Evolutionary conservation across 2,113 vertebrate species (phyloP), one percentile per base, ranked within the genome.

Genomic region (Onychostoma macrolepis): DNA sequence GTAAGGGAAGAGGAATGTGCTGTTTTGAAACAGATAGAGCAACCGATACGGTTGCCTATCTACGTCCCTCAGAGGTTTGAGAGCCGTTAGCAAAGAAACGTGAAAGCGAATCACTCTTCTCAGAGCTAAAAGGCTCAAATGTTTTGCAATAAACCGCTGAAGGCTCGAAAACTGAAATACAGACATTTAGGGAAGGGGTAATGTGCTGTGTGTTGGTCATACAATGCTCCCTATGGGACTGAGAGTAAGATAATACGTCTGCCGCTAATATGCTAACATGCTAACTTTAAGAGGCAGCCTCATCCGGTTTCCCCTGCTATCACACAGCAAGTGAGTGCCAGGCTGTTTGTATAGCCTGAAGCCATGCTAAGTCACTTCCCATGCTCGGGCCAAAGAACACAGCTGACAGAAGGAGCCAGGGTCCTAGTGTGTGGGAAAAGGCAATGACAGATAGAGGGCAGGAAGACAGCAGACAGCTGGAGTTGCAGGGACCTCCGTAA

Each of bases 331-430:
- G 61, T 67, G 79, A 74, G 87, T 58, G 69, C 58, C 79, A 85
- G 85, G 36, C 56, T 75, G 78, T 75, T 77, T 83, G 85, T 87
- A 75, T 85, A 72, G 45, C 41, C 41, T 30, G 48, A 63, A 72
- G 15, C 8, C 56, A 30, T 63, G 84, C 87, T 85, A 80, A 87
- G 63, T 86, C 82, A 75, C 89, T 89, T 90, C 82, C 84, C 67
- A 6, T 74, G 79, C 92, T 83, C 19, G 90, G 94, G 96, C 96
- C 96, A 97, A 96, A 96, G 95, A 92, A 95, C 95, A 95, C 96
- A 95, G 91, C 92, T 84, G 93, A 94, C 92, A 92, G 94, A 93
- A 87, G 93, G 89, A 91, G 89, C 90, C 92, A 36, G 86, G 77
- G 89, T 85, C 45, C 36, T 86, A 75, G 89, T 92, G 91, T 95